Conservation (phyloP, 2,888 invertebrate species). For the Gymnocheta viridis region DNA sequence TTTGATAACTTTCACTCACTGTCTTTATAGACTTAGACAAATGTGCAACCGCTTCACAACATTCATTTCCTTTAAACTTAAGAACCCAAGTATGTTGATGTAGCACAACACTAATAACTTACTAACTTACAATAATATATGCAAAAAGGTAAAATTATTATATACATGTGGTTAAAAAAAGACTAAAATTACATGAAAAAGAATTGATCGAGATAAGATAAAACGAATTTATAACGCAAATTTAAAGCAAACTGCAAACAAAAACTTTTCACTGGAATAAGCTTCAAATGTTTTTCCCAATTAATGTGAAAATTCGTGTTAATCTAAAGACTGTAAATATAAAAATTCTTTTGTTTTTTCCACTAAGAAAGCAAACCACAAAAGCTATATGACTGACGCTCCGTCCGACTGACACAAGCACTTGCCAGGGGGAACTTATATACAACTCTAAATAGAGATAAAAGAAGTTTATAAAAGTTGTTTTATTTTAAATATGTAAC, state of each 20-base stretch:
- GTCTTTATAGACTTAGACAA: neutral
- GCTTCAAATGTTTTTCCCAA: constrained; percentile 5
- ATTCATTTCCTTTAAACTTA: constrained; percentile 4
- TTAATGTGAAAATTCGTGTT: constrained; percentile 64
- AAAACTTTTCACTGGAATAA: constrained; percentile 17
- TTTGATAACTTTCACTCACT: neutral
- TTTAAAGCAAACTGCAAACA: constrained; percentile 3
- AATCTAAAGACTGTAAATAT: constrained; percentile 34
- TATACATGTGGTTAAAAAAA: neutral
- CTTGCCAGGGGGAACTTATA: constrained; percentile 1
- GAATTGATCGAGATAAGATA: constrained; percentile 51
- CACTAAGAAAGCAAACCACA: neutral
- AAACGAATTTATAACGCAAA: constrained; percentile 41
- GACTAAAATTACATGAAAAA: constrained; percentile 22
- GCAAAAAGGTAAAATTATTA: neutral
- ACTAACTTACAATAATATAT: neutral
- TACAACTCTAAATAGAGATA: neutral
- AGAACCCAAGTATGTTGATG: neutral
- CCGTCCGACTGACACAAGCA: constrained; percentile 28
- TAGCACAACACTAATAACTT: neutral
- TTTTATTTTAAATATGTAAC: constrained; percentile 43
- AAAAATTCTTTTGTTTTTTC: constrained; percentile 42
- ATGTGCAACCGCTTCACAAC: neutral
- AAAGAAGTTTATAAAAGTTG: constrained; percentile 34
- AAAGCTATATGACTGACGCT: constrained; percentile 9